These are phyloP conservation scores for Actias luna DNA, from an alignment of 2,888 invertebrate genomes.

Conservation along the genomic window DNA sequence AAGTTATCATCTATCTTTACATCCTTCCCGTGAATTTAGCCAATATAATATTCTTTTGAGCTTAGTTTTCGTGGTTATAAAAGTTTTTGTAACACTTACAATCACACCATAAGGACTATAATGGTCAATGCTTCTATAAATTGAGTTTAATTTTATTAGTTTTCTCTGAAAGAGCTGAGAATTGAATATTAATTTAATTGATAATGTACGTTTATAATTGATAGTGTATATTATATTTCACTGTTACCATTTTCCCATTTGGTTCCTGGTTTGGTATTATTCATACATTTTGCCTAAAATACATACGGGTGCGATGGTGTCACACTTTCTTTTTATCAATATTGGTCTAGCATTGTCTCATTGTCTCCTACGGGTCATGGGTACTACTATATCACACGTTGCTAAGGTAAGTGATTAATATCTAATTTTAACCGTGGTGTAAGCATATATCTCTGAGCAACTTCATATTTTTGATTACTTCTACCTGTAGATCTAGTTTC, in stretches of 20 bases:
- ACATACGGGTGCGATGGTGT: background rate
- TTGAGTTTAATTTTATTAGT: background rate
- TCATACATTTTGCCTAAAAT: background rate
- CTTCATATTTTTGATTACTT: too few relatives aligned
- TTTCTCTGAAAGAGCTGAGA: background rate
- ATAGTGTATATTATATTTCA: background rate
- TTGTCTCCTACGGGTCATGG: conserved; percentile 13
- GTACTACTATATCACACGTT: conserved; percentile 2
- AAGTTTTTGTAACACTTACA: background rate
- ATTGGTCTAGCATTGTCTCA: conserved; percentile 17
- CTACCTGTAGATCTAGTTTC: too few relatives aligned
- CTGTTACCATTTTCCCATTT: background rate
- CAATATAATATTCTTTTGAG: background rate
- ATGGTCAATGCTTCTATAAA: background rate
- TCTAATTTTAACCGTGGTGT: background rate
- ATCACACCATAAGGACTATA: background rate
- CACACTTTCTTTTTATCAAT: conserved; percentile 9
- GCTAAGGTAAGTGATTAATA: conserved; percentile 22
- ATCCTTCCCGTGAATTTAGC: background rate
- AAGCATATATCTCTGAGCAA: too few relatives aligned
- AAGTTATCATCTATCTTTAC: background rate
- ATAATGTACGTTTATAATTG: background rate
- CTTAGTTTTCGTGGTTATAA: background rate
- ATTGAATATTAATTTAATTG: background rate
- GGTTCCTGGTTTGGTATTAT: background rate